These are phyloP conservation scores for Eremophila alpestris DNA, from an alignment of 2,797 vertebrate genomes.

Conservation along the genomic window DNA sequence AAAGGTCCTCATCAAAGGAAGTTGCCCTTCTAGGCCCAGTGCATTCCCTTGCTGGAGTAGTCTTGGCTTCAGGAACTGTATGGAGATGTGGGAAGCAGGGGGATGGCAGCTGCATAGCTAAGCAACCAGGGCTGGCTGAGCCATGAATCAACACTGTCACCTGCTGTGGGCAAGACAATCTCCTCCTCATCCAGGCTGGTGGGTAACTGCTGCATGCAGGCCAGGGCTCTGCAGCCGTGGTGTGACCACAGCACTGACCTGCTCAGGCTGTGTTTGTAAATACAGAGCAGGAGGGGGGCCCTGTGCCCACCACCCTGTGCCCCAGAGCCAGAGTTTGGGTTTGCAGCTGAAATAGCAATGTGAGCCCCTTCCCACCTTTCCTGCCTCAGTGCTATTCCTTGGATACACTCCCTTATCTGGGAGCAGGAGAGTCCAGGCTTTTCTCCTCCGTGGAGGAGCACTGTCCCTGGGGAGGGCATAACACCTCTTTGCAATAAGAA, in stretches of 20 bases:
- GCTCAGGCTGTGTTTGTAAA: neutral
- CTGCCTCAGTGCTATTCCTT: neutral
- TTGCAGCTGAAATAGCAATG: neutral
- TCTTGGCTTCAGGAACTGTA: slow-evolving; percentile 54
- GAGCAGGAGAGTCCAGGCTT: neutral
- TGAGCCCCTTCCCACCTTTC: neutral
- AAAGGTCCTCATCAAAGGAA: slow-evolving; percentile 72
- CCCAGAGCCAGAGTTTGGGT: neutral
- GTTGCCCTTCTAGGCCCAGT: slow-evolving; percentile 59
- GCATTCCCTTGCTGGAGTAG: slow-evolving; percentile 57
- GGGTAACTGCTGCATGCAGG: neutral
- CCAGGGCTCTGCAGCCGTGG: rapidly evolving
- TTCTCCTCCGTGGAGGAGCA: rapidly evolving
- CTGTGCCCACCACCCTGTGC: rapidly evolving
- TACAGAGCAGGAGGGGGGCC: neutral
- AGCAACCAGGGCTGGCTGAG: neutral
- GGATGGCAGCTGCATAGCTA: slow-evolving; percentile 65
- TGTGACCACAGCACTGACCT: neutral
- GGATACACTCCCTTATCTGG: neutral
- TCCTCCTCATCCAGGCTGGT: neutral
- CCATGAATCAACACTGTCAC: slow-evolving; percentile 66
- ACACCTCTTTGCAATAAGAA: neutral
- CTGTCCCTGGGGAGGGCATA: neutral
- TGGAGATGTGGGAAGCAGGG: slow-evolving; percentile 46
- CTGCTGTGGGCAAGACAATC: slow-evolving; percentile 51